phyloP scores from a whole-genome alignment of 2,113 vertebrate species.

The Nicator chloris region DNA sequence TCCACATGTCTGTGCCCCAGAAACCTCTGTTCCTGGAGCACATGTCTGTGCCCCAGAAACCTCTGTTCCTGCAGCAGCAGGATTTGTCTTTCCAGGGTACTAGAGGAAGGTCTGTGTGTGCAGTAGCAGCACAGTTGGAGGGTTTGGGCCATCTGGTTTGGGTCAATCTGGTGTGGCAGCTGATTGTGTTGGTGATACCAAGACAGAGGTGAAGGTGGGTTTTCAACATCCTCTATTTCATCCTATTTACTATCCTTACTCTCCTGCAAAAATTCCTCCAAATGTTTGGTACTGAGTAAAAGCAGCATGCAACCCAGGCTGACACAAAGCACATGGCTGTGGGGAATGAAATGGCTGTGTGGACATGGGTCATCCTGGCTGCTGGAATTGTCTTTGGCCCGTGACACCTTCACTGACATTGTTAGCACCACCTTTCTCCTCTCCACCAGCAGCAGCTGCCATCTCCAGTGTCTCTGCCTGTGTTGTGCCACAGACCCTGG shows the following conservation, averaged over 20 bases:
- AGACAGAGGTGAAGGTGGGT: not conserved
- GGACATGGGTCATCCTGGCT: not conserved
- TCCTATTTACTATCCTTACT: not conserved
- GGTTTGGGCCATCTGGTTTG: rapidly evolving
- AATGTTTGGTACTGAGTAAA: not conserved
- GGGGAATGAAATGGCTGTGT: rapidly evolving
- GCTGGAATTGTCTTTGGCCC: not conserved
- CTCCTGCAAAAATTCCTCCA: not conserved
- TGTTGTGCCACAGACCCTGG: rapidly evolving
- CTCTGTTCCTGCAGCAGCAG: not conserved
- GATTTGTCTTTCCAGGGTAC: not conserved
- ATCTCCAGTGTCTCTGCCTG: rapidly evolving
- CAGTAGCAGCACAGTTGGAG: not conserved
- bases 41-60: not conserved
- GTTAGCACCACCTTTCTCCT: not conserved
- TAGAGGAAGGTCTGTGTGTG: not conserved
- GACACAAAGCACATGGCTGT: rapidly evolving
- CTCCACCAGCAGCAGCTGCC: not conserved
- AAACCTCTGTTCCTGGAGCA: too few relatives aligned
- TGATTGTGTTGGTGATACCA: not conserved
- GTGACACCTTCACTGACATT: not conserved
- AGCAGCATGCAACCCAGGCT: not conserved
- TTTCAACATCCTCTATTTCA: not conserved
- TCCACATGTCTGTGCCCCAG: not conserved
- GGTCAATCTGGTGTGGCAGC: rapidly evolving